A percentile compares a stretch with the other conserved stretches of the same genome.
Conservation (phyloP, 2,113 vertebrate genomes). For the Diadophis punctatus region DNA sequence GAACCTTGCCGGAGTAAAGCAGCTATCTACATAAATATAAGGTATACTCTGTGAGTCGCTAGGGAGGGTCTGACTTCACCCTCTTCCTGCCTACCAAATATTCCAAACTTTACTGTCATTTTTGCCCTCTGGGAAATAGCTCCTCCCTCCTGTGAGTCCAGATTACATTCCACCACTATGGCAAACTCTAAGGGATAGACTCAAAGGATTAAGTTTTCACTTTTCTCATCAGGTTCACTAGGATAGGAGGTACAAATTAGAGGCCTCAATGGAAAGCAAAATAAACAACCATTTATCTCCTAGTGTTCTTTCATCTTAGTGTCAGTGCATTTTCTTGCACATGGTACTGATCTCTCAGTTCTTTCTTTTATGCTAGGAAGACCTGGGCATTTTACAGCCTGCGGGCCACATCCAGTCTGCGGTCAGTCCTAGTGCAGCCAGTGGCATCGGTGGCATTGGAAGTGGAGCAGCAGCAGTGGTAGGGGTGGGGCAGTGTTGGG, state of each 20-base stretch:
- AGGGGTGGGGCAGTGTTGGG: no score
- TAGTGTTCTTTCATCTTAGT: background rate
- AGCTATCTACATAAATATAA: background rate
- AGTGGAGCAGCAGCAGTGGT: no score
- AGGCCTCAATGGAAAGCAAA: background rate
- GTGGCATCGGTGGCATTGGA: no score
- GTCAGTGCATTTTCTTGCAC: background rate
- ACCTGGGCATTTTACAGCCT: no score
- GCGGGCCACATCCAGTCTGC: no score
- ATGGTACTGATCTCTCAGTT: background rate
- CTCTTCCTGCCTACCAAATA: background rate
- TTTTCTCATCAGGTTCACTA: background rate
- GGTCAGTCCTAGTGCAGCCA: no score
- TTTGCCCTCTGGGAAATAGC: background rate
- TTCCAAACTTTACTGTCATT: background rate
- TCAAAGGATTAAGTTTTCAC: background rate
- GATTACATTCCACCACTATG: background rate
- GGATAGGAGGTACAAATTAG: background rate
- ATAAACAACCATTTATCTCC: background rate
- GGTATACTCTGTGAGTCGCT: background rate
- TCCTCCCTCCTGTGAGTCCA: background rate
- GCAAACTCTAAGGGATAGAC: background rate
- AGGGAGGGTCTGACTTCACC: background rate
- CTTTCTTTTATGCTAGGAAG: background rate
- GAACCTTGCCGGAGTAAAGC: background rate